These are phyloP conservation scores for Pseudococcus viburni DNA, from an alignment of 2,888 invertebrate genomes.

Conservation along the genomic window DNA sequence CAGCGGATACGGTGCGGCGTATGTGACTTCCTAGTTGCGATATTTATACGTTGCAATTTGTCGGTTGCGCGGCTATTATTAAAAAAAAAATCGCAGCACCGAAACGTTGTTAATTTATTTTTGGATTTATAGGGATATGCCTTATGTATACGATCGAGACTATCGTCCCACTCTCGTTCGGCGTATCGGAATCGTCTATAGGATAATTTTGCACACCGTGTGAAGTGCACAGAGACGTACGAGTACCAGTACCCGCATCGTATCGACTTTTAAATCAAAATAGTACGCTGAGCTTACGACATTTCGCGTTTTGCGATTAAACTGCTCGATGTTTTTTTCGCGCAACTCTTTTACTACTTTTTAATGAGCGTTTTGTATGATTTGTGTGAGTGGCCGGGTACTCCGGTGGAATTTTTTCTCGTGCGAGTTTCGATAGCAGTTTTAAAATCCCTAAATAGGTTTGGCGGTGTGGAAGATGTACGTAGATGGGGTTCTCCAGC, in stretches of 20 bases:
- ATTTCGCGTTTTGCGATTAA: background rate
- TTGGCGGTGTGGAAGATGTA: too few species aligned
- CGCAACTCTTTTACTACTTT: background rate
- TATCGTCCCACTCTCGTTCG: background rate
- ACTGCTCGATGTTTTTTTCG: background rate
- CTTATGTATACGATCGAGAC: background rate
- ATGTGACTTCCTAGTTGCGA: background rate
- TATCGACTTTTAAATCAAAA: constrained; percentile 7
- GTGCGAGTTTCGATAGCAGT: too few species aligned
- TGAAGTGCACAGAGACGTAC: background rate
- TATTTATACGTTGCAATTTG: constrained; percentile 31
- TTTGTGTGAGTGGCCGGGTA: background rate
- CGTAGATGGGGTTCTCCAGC: too few species aligned
- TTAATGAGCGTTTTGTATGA: background rate
- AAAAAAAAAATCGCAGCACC: background rate
- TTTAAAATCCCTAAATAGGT: too few species aligned
- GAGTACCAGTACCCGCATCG: background rate
- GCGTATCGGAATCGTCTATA: too few species aligned
- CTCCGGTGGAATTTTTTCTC: background rate
- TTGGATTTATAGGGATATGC: constrained; percentile 31
- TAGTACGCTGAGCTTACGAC: background rate
- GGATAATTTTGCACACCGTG: background rate
- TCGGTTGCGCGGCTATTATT: constrained; percentile 30
- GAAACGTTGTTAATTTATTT: constrained; percentile 24
- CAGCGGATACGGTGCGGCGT: background rate